Conservation (phyloP, 2,888 invertebrate species). For the Pristionchus arcanus region DNA sequence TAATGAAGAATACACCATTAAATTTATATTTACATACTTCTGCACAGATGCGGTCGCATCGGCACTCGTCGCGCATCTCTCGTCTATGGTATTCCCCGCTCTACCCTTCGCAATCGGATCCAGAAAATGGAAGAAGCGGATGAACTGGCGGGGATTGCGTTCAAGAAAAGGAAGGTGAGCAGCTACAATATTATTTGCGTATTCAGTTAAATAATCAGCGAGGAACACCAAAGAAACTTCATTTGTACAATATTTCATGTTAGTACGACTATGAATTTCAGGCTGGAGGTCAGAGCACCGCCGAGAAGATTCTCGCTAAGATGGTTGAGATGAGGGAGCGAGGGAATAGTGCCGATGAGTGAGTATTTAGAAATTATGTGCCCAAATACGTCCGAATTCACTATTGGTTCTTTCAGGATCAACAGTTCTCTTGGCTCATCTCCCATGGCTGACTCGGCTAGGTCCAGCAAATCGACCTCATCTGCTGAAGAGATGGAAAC, state of each 20-base stretch:
- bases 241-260: too few species aligned
- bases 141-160: neutral
- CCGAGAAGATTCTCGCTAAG: neutral
- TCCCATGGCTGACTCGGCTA: too few species aligned
- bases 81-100: slow-evolving; percentile 95
- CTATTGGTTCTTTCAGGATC: too few species aligned
- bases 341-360: neutral
- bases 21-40: too few species aligned
- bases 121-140: slow-evolving; percentile 79
- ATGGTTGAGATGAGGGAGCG: neutral
- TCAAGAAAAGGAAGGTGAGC: neutral
- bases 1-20: too few species aligned
- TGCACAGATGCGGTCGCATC: neutral
- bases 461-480: too few species aligned
- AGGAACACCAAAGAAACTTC: too few species aligned
- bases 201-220: too few species aligned
- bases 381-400: too few species aligned
- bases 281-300: neutral
- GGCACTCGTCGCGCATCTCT: slow-evolving; percentile 86
- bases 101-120: slow-evolving; percentile 94
- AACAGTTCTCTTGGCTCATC: too few species aligned
- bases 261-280: neutral
- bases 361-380: neutral
- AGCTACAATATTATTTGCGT: too few species aligned
- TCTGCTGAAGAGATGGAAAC: too few species aligned